Evolutionary conservation across 2,797 vertebrate species (phyloP).

Genomic region (Uromys caudimaculatus): DNA sequence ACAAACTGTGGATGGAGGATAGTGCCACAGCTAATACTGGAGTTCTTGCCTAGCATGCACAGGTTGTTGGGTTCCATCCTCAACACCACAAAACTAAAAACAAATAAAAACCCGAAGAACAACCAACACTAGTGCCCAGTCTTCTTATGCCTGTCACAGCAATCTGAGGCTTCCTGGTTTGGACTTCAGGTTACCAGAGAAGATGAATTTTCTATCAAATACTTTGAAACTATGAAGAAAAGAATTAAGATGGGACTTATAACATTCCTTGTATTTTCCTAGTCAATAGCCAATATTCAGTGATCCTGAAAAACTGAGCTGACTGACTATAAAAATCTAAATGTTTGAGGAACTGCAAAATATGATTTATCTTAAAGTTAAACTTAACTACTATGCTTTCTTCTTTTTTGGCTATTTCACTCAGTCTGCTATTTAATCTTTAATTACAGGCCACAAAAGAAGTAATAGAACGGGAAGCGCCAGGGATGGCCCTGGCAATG

Average conservation of each 20-base stretch:
- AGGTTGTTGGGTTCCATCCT: not conserved
- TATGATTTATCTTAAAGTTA: conserved; percentile 75
- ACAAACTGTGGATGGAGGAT: not conserved
- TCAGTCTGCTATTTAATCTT: conserved; percentile 88
- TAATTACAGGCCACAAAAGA: conserved; percentile 97
- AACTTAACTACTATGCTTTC: conserved; percentile 73
- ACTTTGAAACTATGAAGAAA: conserved; percentile 40
- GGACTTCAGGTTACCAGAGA: conserved; percentile 26
- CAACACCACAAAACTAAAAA: not conserved
- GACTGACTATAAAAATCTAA: conserved; percentile 43
- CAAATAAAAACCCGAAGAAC: not conserved
- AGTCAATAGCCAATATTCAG: conserved; percentile 29
- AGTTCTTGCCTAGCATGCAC: not conserved
- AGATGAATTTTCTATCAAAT: conserved; percentile 50
- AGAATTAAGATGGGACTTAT: not conserved
- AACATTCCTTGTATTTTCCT: conserved; percentile 26
- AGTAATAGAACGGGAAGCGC: conserved; percentile 99
- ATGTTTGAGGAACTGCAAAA: conserved; percentile 44
- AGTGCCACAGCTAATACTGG: not conserved
- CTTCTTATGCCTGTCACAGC: conserved; percentile 13
- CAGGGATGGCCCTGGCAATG: conserved; percentile 99
- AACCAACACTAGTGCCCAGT: not conserved
- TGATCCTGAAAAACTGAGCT: conserved; percentile 46
- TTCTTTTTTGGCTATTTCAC: conserved; percentile 79
- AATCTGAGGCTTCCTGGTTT: conserved; percentile 33